Percentiles rank a stretch among this genome's conserved stretches.
Evolutionary conservation across 1,140 invertebrate genomes (phyloP).

Genomic region (Apis laboriosa): DNA sequence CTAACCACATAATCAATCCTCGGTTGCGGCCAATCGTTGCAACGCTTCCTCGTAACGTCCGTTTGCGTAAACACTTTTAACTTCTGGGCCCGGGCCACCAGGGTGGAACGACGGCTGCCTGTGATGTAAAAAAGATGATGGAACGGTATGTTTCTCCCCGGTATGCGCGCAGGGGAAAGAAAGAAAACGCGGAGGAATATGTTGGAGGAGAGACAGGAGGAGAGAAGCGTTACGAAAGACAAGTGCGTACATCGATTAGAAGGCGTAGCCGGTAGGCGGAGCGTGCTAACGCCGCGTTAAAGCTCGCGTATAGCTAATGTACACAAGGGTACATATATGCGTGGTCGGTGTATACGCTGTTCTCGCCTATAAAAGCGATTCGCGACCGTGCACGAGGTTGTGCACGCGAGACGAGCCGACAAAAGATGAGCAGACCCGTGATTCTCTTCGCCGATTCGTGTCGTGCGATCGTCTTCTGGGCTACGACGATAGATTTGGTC

Average conservation of each 20-base stretch:
- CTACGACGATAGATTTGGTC: too few relatives aligned
- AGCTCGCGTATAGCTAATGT: conserved; percentile 57
- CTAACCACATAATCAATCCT: neutral
- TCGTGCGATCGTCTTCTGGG: too few relatives aligned
- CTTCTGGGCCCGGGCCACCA: neutral
- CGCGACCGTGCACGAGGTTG: conserved; percentile 5
- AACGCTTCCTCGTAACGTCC: neutral
- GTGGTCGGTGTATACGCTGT: neutral
- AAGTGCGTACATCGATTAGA: conserved; percentile 66
- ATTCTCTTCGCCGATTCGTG: neutral
- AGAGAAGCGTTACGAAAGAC: conserved; percentile 58
- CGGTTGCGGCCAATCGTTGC: too few relatives aligned
- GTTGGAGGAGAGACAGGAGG: conserved; percentile 8
- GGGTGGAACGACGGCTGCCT: conserved; percentile 6
- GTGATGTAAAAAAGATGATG: neutral
- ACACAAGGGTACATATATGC: neutral
- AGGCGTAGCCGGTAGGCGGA: conserved; percentile 70
- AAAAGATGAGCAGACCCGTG: neutral
- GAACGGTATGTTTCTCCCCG: conserved; percentile 34
- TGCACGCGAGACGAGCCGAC: neutral
- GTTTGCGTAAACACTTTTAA: conserved; percentile 25
- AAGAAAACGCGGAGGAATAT: neutral
- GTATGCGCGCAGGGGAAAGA: neutral
- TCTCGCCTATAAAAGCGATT: conserved; percentile 37
- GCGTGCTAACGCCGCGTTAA: conserved; percentile 62